These are phyloP conservation scores for Lasius platythorax DNA, from an alignment of 2,888 invertebrate species.

Conservation along the genomic window DNA sequence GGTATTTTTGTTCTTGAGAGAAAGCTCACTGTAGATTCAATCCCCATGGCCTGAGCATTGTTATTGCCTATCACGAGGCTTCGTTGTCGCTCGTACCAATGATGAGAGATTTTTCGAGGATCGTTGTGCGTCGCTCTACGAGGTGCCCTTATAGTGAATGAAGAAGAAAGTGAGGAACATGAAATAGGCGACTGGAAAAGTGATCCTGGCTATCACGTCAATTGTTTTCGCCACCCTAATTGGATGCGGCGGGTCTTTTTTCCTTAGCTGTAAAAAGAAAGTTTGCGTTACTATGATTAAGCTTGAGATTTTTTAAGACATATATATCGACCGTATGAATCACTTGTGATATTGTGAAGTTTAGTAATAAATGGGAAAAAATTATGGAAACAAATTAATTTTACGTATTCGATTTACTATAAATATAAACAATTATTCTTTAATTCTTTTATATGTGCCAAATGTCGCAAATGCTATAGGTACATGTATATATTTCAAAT, in stretches of 20 bases:
- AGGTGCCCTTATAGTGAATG: slow-evolving; percentile 96
- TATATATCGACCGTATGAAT: not conserved
- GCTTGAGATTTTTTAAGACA: not conserved
- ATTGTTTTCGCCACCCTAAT: slow-evolving; percentile 97
- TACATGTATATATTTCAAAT: too few species aligned
- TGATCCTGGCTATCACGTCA: slow-evolving; percentile 97
- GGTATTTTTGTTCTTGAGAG: not conserved
- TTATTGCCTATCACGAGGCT: slow-evolving; percentile 18
- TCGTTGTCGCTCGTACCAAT: slow-evolving; percentile 32
- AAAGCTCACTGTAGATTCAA: slow-evolving; percentile 13
- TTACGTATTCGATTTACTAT: not conserved
- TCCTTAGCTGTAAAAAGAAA: slow-evolving; percentile 94
- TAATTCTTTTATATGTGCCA: not conserved
- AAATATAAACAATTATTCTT: not conserved
- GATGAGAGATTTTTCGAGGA: slow-evolving; percentile 35
- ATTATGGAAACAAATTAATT: not conserved
- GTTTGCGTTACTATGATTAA: not conserved
- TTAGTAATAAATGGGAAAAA: not conserved
- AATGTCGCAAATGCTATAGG: not conserved
- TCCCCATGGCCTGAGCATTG: not conserved
- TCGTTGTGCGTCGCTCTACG: slow-evolving; percentile 86
- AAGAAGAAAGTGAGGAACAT: slow-evolving; percentile 98
- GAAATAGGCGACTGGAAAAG: slow-evolving; percentile 97
- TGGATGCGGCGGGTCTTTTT: slow-evolving; percentile 96
- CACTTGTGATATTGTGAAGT: not conserved